Conservation (phyloP, 1,140 invertebrate species). For the Drosophila leontia region DNA sequence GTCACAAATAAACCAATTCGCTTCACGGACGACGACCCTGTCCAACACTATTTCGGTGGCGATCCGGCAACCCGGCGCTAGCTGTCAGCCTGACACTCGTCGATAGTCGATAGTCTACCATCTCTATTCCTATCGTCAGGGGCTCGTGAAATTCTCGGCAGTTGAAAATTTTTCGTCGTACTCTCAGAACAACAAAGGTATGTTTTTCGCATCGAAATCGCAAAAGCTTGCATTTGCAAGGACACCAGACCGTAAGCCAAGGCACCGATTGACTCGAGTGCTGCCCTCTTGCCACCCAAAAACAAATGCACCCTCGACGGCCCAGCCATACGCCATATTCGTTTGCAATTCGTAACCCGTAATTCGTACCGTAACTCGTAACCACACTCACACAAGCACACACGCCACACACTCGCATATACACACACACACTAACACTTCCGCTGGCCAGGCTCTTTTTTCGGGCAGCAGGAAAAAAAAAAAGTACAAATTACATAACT, state of each 20-base stretch:
- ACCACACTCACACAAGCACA: slow-evolving; percentile 45
- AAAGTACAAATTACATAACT: slow-evolving; percentile 74
- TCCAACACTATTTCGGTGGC: slow-evolving; percentile 7
- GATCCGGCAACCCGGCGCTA: slow-evolving; percentile 47
- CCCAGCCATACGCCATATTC: slow-evolving; percentile 12
- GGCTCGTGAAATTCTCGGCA: slow-evolving; percentile 54
- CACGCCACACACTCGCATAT: slow-evolving; percentile 6
- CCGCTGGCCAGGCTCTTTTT: slow-evolving; percentile 59
- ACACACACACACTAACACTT: slow-evolving; percentile 50
- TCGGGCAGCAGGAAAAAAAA: slow-evolving; percentile 60
- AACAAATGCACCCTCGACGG: slow-evolving; percentile 16
- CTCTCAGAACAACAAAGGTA: slow-evolving; percentile 78
- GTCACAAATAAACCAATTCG: slow-evolving; percentile 4
- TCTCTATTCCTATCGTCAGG: slow-evolving; percentile 58
- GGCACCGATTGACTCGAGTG: slow-evolving; percentile 55
- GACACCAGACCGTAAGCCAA: slow-evolving; percentile 64
- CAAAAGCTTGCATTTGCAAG: slow-evolving; percentile 38
- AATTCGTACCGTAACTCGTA: slow-evolving; percentile 66
- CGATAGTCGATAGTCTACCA: slow-evolving; percentile 39
- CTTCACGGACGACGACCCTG: background rate
- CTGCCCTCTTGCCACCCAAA: slow-evolving; percentile 33
- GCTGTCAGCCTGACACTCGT: slow-evolving; percentile 55
- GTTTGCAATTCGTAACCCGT: slow-evolving; percentile 17
- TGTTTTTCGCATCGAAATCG: slow-evolving; percentile 57
- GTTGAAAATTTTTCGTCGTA: slow-evolving; percentile 77